These are phyloP conservation scores for Nephrotoma flavescens DNA, from an alignment of 2,888 invertebrate species.

Conservation along the genomic window DNA sequence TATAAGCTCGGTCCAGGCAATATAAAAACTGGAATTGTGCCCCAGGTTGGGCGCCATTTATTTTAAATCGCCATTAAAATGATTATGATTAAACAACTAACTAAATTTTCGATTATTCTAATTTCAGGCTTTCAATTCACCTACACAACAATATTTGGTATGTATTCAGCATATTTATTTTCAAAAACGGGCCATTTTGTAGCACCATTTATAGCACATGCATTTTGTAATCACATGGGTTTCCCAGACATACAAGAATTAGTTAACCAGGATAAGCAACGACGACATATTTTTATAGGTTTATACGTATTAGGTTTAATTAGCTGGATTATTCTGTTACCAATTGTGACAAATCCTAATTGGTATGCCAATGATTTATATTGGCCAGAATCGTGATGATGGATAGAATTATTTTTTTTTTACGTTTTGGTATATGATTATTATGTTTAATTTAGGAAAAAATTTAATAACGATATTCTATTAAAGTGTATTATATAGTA, in stretches of 20 bases:
- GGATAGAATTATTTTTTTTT: neutral
- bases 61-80: too few relatives aligned
- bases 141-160: constrained; percentile 87
- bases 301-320: constrained; percentile 62
- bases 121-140: constrained; percentile 67
- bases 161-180: constrained; percentile 87
- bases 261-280: constrained; percentile 36
- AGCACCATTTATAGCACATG: constrained; percentile 78
- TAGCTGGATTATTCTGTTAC: constrained; percentile 61
- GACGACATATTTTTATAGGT: constrained; percentile 45
- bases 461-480: too few relatives aligned
- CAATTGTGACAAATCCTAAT: constrained; percentile 57
- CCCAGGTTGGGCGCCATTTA: too few relatives aligned
- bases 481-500: too few relatives aligned
- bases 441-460: neutral
- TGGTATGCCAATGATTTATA: constrained; percentile 46
- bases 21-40: too few relatives aligned
- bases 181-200: constrained; percentile 73
- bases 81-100: neutral
- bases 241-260: constrained; percentile 76
- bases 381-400: constrained; percentile 24
- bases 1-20: too few relatives aligned
- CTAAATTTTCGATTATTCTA: constrained; percentile 10
- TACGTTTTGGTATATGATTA: neutral
- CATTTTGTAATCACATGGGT: constrained; percentile 95